These are phyloP conservation scores for Urocynchramus pylzowi DNA, from an alignment of 2,113 vertebrate genomes.

Conservation along the genomic window DNA sequence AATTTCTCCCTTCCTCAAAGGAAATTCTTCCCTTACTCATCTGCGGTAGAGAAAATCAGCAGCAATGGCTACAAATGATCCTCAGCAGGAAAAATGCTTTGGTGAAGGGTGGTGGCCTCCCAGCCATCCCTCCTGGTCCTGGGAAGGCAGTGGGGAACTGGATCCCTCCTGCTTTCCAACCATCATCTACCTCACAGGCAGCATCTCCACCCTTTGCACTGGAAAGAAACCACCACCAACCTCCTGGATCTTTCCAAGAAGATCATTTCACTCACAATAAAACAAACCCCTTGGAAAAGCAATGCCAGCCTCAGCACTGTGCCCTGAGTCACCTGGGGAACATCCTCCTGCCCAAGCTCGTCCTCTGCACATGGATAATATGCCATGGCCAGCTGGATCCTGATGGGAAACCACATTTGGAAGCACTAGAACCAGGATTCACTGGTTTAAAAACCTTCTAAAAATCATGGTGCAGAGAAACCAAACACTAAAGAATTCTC, in stretches of 20 bases:
- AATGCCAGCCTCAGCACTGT: background rate
- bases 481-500: background rate
- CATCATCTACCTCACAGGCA: fast-evolving
- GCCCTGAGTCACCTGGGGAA: fast-evolving
- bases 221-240: background rate
- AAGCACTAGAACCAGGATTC: background rate
- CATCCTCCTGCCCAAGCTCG: background rate
- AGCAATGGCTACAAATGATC: background rate
- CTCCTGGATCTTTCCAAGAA: background rate
- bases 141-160: background rate
- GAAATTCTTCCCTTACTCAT: too few species aligned
- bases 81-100: fast-evolving
- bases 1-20: background rate
- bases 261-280: background rate
- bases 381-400: fast-evolving
- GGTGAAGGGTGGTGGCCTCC: fast-evolving
- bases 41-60: background rate
- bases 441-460: background rate
- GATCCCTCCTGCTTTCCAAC: background rate
- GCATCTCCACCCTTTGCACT: background rate
- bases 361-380: fast-evolving
- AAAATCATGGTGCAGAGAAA: background rate
- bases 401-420: background rate
- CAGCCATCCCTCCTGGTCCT: background rate
- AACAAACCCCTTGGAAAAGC: background rate